Evolutionary conservation across 2,888 invertebrate genomes (phyloP), one percentile per base, ranked within the genome.

Genomic region (Plebejus melissa): DNA sequence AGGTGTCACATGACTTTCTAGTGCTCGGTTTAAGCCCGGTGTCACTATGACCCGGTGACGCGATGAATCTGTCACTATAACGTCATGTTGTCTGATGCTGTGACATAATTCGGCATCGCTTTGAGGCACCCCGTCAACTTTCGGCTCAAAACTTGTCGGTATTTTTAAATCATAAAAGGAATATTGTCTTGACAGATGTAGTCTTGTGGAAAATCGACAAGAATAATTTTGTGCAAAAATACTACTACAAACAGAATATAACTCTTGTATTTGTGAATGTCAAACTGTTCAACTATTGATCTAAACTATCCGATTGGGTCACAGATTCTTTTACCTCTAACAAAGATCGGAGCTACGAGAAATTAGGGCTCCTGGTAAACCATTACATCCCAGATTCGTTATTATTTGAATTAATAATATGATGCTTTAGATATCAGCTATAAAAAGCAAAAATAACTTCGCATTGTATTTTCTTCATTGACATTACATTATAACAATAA

Each of bases 1-100:
- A 54, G 54, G 72, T 72, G 28, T 72, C 72, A 54, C 41, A 54
- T 72, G 54, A 54, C 50, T 72, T 46, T 70, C 28, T 6, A 72
- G 54, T 72, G 50, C 54, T 72, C 54, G 16, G 32, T 13, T 72
- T 54, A 50, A 32, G 2, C 54, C 54, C 22, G 4, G 50, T 3
- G 28, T 54, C 72, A 28, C 6, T 38, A 41, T 41, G 38, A 41
- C 7, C 38, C n/a, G 1, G 7, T 70, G 70, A 70, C 38, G n/a
- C 9, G n/a, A n/a, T 70, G 41, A 70, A 11, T 13, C 32, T 60
- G 58, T 58, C 6, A 58, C 58, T n/a, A 6, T 58, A 36, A 69
- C 32, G 28, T 69, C 16, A 69, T 22, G 3, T 38, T 22, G 22
- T 16, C 7, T n/a, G 16, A 69, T 9, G 7, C 22, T 54, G 72